Evolutionary conservation across 2,888 invertebrate species (phyloP).

Genomic region (Ophonus ardosiacus): DNA sequence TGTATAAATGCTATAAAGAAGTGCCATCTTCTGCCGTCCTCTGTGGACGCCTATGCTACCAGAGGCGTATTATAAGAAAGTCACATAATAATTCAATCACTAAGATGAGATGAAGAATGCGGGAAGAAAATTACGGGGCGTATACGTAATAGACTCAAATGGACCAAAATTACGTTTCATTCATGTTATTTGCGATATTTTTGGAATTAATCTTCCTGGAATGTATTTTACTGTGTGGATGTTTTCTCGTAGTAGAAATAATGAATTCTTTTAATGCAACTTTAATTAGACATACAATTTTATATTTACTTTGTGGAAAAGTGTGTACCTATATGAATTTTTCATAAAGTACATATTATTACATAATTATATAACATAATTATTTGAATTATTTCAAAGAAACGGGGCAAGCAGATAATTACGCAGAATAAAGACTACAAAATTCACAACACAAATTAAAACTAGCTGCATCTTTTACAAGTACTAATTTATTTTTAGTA

Average conservation of each 20-base stretch:
- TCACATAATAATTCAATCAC: background rate
- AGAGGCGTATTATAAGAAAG: background rate
- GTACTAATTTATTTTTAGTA: too few species aligned
- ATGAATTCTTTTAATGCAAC: background rate
- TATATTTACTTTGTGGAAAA: background rate
- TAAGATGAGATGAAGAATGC: conserved; percentile 17
- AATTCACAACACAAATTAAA: too few species aligned
- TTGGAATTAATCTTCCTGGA: background rate
- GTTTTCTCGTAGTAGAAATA: background rate
- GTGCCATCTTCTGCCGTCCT: too few species aligned
- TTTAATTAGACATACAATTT: background rate
- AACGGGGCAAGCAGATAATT: too few species aligned
- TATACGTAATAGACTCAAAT: background rate
- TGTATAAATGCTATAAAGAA: too few species aligned
- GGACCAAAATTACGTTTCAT: conserved; percentile 14
- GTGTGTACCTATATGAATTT: background rate
- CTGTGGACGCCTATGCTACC: background rate
- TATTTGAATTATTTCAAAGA: background rate
- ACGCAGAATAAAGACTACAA: too few species aligned
- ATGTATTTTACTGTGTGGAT: background rate
- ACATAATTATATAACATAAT: too few species aligned
- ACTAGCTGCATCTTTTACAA: too few species aligned
- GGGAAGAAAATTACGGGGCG: background rate
- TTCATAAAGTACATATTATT: background rate
- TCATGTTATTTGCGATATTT: conserved; percentile 10